phyloP scores from a whole-genome alignment of 2,797 vertebrate genomes.

The Rhinogobio ventralis region DNA sequence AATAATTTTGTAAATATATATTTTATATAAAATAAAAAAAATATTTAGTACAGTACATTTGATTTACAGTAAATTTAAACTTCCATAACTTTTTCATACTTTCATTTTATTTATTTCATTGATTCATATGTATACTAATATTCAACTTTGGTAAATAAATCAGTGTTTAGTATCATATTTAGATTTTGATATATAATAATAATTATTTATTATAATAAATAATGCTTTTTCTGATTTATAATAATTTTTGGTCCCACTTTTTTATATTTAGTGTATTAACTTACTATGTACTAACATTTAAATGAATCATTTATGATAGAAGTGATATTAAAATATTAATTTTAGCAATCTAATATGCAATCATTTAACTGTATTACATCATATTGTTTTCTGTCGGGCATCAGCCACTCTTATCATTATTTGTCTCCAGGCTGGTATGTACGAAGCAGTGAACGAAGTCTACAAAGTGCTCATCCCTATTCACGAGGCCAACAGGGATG shows the following conservation, averaged over 20 bases:
- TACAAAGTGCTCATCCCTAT: conserved; percentile 99
- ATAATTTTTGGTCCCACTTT: not conserved
- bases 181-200: not conserved
- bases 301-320: not conserved
- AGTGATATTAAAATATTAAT: not conserved
- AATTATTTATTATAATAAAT: not conserved
- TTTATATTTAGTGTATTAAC: not conserved
- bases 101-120: not conserved
- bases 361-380: not conserved
- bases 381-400: not conserved
- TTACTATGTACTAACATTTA: not conserved
- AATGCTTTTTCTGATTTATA: not conserved
- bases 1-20: no score
- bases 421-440: conserved; percentile 94
- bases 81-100: no score
- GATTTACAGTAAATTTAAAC: no score
- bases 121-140: not conserved
- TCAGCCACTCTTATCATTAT: conserved; percentile 34
- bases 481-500: conserved; percentile 96
- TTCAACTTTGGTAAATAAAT: not conserved
- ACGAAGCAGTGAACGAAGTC: conserved; percentile 98
- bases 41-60: no score
- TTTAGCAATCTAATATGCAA: not conserved
- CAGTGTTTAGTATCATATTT: not conserved
- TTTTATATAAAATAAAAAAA: no score